These are phyloP conservation scores for Acleris sparsana DNA, from an alignment of 2,888 invertebrate genomes.

Conservation along the genomic window DNA sequence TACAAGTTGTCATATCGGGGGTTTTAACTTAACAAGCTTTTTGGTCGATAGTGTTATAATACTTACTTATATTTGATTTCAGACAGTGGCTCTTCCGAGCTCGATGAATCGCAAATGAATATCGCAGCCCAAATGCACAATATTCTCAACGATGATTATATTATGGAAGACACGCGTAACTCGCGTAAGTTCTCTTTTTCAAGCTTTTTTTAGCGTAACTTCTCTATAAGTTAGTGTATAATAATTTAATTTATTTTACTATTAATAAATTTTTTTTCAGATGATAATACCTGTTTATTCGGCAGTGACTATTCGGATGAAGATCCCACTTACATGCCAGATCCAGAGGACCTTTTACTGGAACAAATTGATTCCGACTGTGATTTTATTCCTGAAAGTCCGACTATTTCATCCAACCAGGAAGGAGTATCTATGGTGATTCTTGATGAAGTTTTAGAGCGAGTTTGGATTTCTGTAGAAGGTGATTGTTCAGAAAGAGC, in stretches of 20 bases:
- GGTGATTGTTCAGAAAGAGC: conserved; percentile 23
- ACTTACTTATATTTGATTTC: conserved; percentile 7
- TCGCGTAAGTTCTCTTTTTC: background rate
- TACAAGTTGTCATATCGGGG: no score
- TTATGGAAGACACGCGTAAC: conserved; percentile 2
- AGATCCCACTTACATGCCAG: conserved; percentile 1
- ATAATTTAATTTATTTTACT: no score
- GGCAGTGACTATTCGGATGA: conserved; percentile 8
- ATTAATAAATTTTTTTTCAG: background rate
- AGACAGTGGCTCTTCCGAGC: conserved; percentile 3
- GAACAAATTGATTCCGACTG: conserved; percentile 5
- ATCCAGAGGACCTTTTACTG: background rate
- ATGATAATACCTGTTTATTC: conserved; percentile 1
- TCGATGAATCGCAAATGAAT: conserved; percentile 2
- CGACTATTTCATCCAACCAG: background rate
- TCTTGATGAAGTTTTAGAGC: background rate
- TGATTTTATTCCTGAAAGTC: conserved; percentile 6
- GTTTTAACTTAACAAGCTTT: no score
- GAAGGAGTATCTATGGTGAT: background rate
- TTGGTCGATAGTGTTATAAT: background rate
- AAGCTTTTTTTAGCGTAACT: no score
- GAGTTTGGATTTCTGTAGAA: background rate
- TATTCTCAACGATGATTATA: conserved; percentile 4
- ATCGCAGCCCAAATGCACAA: conserved; percentile 6
- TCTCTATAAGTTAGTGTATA: background rate